Conservation (phyloP, 2,888 invertebrate species). For the Sinodicranocentrus sp. region DNA sequence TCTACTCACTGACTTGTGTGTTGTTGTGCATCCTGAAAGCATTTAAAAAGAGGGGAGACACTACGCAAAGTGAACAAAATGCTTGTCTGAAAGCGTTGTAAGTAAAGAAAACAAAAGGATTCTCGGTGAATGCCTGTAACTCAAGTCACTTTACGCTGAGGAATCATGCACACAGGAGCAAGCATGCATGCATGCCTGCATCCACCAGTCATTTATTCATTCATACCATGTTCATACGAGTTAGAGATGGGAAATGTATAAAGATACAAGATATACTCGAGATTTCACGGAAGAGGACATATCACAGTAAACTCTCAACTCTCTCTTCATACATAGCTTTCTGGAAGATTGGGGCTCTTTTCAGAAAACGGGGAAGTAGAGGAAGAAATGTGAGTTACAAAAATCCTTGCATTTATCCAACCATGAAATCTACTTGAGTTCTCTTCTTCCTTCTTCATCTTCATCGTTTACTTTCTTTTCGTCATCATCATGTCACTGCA, state of each 20-base stretch:
- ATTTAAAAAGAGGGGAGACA: constrained; percentile 54
- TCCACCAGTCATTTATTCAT: constrained; percentile 65
- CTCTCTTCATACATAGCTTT: constrained; percentile 42
- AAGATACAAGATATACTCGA: not conserved
- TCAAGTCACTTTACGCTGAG: constrained; percentile 65
- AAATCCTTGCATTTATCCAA: constrained; percentile 70
- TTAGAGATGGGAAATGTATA: constrained; percentile 2
- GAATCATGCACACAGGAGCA: constrained; percentile 64
- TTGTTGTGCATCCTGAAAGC: constrained; percentile 30
- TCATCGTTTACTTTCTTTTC: constrained; percentile 53
- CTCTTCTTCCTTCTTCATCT: constrained; percentile 61
- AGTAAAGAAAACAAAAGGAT: constrained; percentile 67
- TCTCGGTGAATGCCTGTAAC: constrained; percentile 56
- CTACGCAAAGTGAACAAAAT: constrained; percentile 41
- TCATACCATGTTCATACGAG: constrained; percentile 45
- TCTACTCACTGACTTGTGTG: not conserved
- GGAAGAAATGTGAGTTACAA: constrained; percentile 65
- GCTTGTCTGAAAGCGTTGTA: constrained; percentile 46
- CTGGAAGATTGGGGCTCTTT: constrained; percentile 47
- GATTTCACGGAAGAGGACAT: constrained; percentile 33
- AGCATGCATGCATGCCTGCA: constrained; percentile 68
- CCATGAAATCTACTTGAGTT: constrained; percentile 73
- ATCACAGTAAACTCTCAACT: too few relatives aligned
- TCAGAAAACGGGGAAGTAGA: constrained; percentile 16
- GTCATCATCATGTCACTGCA: constrained; percentile 52